phyloP scores from a whole-genome alignment of 2,888 invertebrate genomes.

The Empis stercorea region DNA sequence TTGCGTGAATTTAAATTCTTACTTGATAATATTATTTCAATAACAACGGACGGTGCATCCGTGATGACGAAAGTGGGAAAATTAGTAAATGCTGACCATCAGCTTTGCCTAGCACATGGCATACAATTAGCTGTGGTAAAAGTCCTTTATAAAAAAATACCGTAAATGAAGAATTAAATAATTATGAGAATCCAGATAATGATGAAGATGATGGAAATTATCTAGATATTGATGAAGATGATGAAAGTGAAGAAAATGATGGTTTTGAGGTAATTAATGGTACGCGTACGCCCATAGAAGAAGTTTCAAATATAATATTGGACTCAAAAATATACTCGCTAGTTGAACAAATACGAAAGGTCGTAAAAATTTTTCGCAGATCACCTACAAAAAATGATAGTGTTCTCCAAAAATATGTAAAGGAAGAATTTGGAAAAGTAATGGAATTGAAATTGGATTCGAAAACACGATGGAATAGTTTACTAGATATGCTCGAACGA shows the following conservation, averaged over 20 bases:
- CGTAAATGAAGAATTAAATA: background rate
- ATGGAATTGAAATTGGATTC: slow-evolving; percentile 9
- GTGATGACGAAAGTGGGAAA: background rate
- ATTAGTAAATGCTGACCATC: background rate
- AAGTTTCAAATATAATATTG: background rate
- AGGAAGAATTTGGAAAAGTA: slow-evolving; percentile 8
- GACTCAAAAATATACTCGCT: background rate
- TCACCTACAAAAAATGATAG: slow-evolving; percentile 7
- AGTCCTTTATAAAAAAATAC: slow-evolving; percentile 1
- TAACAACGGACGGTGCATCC: slow-evolving; percentile 1
- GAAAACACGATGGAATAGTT: slow-evolving; percentile 12
- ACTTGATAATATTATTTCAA: background rate
- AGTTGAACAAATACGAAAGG: slow-evolving; percentile 1
- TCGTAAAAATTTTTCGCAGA: slow-evolving; percentile 1
- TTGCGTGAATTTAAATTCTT: background rate
- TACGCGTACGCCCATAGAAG: background rate
- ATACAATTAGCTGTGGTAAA: background rate
- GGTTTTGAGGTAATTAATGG: background rate
- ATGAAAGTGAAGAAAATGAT: background rate
- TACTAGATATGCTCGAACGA: slow-evolving; percentile 10
- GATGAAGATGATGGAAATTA: slow-evolving; percentile 1
- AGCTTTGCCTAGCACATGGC: background rate
- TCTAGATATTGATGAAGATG: background rate
- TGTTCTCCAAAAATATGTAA: slow-evolving; percentile 7
- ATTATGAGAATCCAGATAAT: background rate